Base-by-base conservation (phyloP, 1,140 invertebrate species). In the Bombus confusus region DNA sequence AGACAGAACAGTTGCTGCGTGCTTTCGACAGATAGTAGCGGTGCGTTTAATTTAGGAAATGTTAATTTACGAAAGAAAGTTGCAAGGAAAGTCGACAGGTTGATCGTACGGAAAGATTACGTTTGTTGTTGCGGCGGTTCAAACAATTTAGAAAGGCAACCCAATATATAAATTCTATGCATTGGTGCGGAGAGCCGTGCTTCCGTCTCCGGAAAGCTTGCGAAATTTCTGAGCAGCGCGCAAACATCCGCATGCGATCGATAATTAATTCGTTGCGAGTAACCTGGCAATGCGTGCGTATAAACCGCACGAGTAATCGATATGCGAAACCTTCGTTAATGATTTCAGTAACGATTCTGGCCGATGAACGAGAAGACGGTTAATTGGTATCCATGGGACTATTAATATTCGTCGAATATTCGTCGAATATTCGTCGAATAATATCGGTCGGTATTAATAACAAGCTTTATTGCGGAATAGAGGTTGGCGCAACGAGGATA, bases 361-460 rank as follows among this genome's bases (percentile, higher is more conserved):
- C 4, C 15, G 69, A 41, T 28, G 69, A 72, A 43, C 71, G 25
- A 71, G 73, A 75, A 57, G 47, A 57, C 25, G 4, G 47, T 57
- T 68, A n/a, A 59, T 59, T 59, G 59, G 34, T 25, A 39, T 28
- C 28, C 6, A 37, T 13, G 28, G 13, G 12, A 59, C 52, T 25
- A 1, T 77, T 64, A 62, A n/a, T n/a, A n/a, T n/a, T 5, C n/a
- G 12, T 6, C 8, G 39, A 62, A 69, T 41, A 47, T 34, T 43
- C 28, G n/a, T n/a, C n/a, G n/a, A 62, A n/a, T n/a, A n/a, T n/a
- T 5, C n/a, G 12, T 6, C 8, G 39, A 62, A 69, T 41, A 47
- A 28, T 43, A 22, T n/a, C n/a, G n/a, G n/a, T 25, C 25, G 5
- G 39, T 59, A 84, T 79, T 84, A 84, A 79, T 79, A 78, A 62